Conservation (phyloP, 2,797 vertebrate genomes). For the Acipenser oxyrinchus region DNA sequence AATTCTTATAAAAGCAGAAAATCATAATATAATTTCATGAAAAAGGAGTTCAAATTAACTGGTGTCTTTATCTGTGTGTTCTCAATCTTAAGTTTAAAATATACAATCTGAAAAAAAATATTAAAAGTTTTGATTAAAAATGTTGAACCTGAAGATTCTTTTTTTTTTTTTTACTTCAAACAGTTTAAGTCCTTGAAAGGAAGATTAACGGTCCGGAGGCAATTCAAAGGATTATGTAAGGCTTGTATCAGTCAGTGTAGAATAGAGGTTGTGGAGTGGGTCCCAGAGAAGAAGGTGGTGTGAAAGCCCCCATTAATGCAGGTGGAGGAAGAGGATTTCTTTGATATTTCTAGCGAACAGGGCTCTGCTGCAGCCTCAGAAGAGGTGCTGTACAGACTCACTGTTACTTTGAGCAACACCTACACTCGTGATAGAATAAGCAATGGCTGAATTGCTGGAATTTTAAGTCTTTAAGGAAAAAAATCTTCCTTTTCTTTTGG, state of each 20-base stretch:
- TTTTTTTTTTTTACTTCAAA: slow-evolving; percentile 11
- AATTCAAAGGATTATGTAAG: slow-evolving; percentile 21
- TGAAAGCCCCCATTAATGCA: not conserved
- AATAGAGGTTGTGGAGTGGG: slow-evolving; percentile 11
- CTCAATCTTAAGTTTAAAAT: slow-evolving; percentile 44
- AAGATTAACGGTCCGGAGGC: slow-evolving; percentile 29
- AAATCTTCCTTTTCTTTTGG: too few relatives aligned
- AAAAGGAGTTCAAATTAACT: slow-evolving; percentile 35
- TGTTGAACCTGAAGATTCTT: slow-evolving; percentile 23
- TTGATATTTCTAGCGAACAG: too few relatives aligned
- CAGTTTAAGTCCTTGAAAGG: slow-evolving; percentile 10
- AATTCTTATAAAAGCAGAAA: slow-evolving; percentile 43
- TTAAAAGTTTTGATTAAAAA: slow-evolving; percentile 45
- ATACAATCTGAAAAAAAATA: slow-evolving; percentile 22
- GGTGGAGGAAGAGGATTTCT: not conserved
- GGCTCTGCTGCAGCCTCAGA: too few relatives aligned
- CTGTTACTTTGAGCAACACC: too few relatives aligned
- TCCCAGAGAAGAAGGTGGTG: not conserved
- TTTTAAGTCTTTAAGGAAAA: too few relatives aligned
- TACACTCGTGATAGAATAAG: too few relatives aligned
- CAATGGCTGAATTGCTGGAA: too few relatives aligned
- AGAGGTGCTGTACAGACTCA: too few relatives aligned
- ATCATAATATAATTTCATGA: slow-evolving; percentile 33
- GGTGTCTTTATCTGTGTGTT: slow-evolving; percentile 1
- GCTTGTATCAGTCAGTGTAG: slow-evolving; percentile 14